Percentiles rank a stretch among this genome's conserved stretches.
These are phyloP conservation scores for Hexactinellida sp. DNA, from an alignment of 37 sponge, comb jelly and placozoan species.

Conservation along the genomic window DNA sequence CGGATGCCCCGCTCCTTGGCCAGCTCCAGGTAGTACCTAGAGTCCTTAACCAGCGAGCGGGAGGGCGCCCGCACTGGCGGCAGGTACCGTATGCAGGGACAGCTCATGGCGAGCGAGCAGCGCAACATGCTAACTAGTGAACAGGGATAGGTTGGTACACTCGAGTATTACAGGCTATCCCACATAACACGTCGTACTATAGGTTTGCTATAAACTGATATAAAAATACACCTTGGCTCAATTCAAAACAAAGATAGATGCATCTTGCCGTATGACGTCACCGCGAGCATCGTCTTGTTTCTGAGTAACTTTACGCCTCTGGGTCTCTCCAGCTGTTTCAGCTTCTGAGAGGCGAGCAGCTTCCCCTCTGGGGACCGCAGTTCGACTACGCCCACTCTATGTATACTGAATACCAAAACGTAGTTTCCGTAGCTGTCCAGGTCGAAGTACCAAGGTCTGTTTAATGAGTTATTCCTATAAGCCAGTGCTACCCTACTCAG, in stretches of 20 bases:
- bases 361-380: background rate
- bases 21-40: slow-evolving; percentile 2
- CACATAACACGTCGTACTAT: no score
- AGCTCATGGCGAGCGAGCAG: background rate
- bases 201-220: no score
- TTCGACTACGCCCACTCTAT: background rate
- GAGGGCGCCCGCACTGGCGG: background rate
- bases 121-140: background rate
- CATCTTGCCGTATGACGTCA: background rate
- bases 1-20: slow-evolving; percentile 2
- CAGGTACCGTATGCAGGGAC: background rate
- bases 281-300: background rate
- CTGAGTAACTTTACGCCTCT: background rate
- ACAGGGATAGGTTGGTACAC: background rate
- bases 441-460: background rate
- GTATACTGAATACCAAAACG: background rate
- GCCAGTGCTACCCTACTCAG: background rate
- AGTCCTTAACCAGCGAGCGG: background rate
- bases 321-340: background rate
- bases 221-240: no score
- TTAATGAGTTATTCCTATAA: background rate
- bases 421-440: background rate
- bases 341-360: background rate
- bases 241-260: no score
- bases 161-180: no score